Conservation (phyloP, 53 echinoderm and acorn worm species). For the Crossaster papposus region DNA sequence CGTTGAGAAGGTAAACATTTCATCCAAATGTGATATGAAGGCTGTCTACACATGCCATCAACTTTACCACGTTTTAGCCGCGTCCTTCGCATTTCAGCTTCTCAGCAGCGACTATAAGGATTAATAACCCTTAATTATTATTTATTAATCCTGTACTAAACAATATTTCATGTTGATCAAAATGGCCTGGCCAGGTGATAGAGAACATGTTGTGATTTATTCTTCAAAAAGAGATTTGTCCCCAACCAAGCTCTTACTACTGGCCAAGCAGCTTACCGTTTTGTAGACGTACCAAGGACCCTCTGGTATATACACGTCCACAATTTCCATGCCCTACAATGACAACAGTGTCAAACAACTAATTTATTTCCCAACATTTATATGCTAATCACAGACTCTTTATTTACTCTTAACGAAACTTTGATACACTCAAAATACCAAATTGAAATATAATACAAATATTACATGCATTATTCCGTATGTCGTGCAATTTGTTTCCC, state of each 20-base stretch:
- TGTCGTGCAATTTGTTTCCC: too few relatives aligned
- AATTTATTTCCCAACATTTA: not conserved
- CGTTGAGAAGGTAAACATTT: too few relatives aligned
- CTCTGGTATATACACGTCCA: slow-evolving; percentile 69
- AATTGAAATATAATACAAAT: too few relatives aligned
- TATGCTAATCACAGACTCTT: not conserved
- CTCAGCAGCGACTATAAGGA: too few relatives aligned
- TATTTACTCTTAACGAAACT: not conserved
- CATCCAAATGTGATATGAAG: too few relatives aligned
- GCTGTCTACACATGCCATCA: too few relatives aligned
- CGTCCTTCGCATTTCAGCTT: too few relatives aligned
- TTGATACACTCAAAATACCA: not conserved
- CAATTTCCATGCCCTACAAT: slow-evolving; percentile 42
- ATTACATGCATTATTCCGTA: too few relatives aligned
- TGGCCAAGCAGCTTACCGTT: slow-evolving; percentile 42
- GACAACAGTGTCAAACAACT: not conserved
- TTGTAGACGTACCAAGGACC: slow-evolving; percentile 73
- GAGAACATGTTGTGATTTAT: not conserved
- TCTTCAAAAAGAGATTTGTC: not conserved
- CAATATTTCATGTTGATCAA: too few relatives aligned
- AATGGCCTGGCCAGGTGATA: not conserved
- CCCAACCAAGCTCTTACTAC: not conserved
- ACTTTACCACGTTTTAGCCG: too few relatives aligned
- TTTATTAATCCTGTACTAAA: too few relatives aligned
- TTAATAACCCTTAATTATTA: too few relatives aligned